phyloP scores from a whole-genome alignment of 53 echinoderm and acorn worm genomes.

The Patiria pectinifera region DNA sequence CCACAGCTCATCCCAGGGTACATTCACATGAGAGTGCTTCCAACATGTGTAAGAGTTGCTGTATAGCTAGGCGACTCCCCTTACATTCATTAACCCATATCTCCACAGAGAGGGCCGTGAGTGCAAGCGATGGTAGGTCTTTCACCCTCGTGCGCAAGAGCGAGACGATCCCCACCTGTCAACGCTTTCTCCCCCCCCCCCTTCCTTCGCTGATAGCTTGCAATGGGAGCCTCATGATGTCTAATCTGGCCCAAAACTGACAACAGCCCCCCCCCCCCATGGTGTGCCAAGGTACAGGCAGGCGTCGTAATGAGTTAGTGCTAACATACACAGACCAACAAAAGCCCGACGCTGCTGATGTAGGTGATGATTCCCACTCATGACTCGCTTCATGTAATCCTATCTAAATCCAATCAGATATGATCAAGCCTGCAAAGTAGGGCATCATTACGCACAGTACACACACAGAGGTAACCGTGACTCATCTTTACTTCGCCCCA shows the following conservation, averaged over 20 bases:
- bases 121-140: constrained; percentile 47
- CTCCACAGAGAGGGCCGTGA: background rate
- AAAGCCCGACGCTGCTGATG: background rate
- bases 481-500: background rate
- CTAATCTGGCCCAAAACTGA: background rate
- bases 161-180: constrained; percentile 22
- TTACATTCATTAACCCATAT: constrained; percentile 58
- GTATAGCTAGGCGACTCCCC: constrained; percentile 3
- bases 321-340: constrained; percentile 28
- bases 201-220: background rate
- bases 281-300: constrained; percentile 20
- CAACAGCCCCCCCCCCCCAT: background rate
- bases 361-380: background rate
- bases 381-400: constrained; percentile 16
- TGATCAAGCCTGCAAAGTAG: constrained; percentile 2
- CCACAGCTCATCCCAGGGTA: background rate
- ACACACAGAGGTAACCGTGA: background rate
- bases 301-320: constrained; percentile 42
- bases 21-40: background rate
- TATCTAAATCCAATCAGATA: constrained; percentile 45
- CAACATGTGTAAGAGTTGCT: background rate
- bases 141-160: background rate
- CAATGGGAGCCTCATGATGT: constrained; percentile 21
- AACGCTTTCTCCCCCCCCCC: background rate
- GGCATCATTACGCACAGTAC: background rate